These are phyloP conservation scores for Eulemur mongoz DNA, from an alignment of 2,797 vertebrate species.

Conservation along the genomic window DNA sequence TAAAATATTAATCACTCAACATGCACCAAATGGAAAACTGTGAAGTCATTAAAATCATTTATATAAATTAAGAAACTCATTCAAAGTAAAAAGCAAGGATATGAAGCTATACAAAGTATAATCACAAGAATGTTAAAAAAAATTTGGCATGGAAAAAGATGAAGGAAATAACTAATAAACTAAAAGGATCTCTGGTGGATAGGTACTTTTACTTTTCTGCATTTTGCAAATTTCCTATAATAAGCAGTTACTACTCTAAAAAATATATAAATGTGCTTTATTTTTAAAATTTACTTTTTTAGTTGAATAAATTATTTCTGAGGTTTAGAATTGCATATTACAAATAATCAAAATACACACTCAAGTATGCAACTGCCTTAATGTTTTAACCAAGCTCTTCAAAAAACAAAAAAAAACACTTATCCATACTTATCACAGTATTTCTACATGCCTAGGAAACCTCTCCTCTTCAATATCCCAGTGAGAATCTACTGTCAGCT, in stretches of 20 bases:
- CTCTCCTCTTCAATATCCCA: neutral
- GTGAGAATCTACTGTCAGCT: neutral
- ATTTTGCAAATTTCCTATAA: slow-evolving; percentile 19
- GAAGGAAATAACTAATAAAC: slow-evolving; percentile 21
- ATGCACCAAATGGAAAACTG: slow-evolving; percentile 7
- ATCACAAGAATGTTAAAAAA: neutral
- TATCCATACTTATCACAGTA: neutral
- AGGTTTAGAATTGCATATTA: neutral
- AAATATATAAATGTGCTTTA: slow-evolving; percentile 10
- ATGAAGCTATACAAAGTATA: neutral
- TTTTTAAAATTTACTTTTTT: slow-evolving; percentile 17
- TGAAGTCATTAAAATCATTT: neutral
- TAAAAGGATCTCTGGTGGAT: neutral
- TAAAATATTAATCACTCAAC: slow-evolving; percentile 20
- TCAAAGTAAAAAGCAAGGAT: neutral
- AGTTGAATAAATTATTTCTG: neutral
- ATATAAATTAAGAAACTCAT: slow-evolving; percentile 43
- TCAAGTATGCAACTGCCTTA: neutral
- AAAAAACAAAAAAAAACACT: slow-evolving; percentile 42
- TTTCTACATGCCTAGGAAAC: neutral
- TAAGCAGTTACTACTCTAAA: slow-evolving; percentile 30
- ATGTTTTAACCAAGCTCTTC: slow-evolving; percentile 33
- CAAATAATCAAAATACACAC: slow-evolving; percentile 26
- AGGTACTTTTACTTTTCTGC: neutral
- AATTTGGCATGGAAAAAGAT: neutral